Conservation (phyloP, 2,113 vertebrate genomes). For the Cephalopterus ornatus region DNA sequence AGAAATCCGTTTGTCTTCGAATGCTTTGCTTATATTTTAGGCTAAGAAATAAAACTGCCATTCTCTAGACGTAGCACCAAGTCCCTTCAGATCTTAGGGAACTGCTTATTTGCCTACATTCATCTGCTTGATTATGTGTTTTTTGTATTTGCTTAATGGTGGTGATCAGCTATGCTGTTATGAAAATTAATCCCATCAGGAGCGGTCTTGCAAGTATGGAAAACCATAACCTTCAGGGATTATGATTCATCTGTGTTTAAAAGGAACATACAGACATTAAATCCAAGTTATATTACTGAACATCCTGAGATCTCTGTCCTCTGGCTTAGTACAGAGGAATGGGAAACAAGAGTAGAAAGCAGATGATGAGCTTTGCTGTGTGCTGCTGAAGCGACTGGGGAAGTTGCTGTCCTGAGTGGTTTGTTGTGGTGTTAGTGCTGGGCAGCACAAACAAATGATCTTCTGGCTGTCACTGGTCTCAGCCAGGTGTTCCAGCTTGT, state of each 20-base stretch:
- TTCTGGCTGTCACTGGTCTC: background rate
- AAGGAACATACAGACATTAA: background rate
- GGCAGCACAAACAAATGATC: background rate
- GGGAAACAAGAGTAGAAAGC: background rate
- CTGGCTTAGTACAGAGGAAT: background rate
- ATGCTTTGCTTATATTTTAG: background rate
- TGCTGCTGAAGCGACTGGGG: background rate
- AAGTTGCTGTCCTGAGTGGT: background rate
- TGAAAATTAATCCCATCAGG: background rate
- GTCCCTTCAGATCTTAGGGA: background rate
- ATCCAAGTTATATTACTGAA: background rate
- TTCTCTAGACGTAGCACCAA: background rate
- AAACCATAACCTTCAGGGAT: background rate
- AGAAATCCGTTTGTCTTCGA: background rate
- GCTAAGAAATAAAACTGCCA: background rate
- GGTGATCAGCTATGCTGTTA: background rate
- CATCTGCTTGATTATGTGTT: background rate
- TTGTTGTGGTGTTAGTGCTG: background rate
- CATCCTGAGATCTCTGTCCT: background rate
- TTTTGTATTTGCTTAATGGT: slow-evolving; percentile 5
- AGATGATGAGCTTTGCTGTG: background rate
- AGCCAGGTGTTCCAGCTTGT: background rate
- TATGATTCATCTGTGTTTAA: background rate
- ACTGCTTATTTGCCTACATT: background rate
- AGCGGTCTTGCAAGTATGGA: background rate